These are phyloP conservation scores for Mycteria americana DNA, from an alignment of 2,797 vertebrate species.

Conservation along the genomic window DNA sequence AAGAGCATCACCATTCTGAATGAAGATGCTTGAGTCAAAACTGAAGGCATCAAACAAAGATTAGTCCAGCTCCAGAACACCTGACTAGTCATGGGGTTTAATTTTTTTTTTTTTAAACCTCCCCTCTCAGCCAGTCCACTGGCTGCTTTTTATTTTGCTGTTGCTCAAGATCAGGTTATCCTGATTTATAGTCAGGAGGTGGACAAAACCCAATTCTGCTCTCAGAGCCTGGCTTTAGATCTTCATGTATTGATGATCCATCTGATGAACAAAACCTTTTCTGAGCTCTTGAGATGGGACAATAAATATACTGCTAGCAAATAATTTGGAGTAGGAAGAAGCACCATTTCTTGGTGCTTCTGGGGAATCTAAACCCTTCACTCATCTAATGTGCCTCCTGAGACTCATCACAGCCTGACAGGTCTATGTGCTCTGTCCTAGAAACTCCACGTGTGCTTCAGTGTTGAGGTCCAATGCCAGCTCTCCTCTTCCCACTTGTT, in stretches of 20 bases:
- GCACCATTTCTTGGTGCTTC: background rate
- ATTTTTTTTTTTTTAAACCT: background rate
- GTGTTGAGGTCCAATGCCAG: background rate
- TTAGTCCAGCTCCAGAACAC: background rate
- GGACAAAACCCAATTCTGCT: background rate
- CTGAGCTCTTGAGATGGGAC: background rate
- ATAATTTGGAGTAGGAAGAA: background rate
- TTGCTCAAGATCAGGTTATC: background rate
- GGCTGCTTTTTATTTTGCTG: background rate
- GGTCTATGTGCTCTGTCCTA: background rate
- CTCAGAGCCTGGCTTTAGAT: background rate
- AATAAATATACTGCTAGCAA: background rate
- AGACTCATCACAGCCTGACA: background rate
- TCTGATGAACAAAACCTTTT: background rate
- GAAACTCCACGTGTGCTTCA: background rate
- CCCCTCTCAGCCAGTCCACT: background rate
- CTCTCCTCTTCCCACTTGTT: background rate
- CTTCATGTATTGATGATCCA: accelerated
- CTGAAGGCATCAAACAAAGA: background rate
- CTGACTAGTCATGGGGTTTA: background rate
- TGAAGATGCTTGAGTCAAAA: background rate
- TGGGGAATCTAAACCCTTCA: background rate
- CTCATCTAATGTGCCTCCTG: background rate
- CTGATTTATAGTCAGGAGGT: background rate
- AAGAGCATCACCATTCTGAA: background rate